phyloP scores from a whole-genome alignment of 2,888 invertebrate species.

The Chrysina gloriosa region DNA sequence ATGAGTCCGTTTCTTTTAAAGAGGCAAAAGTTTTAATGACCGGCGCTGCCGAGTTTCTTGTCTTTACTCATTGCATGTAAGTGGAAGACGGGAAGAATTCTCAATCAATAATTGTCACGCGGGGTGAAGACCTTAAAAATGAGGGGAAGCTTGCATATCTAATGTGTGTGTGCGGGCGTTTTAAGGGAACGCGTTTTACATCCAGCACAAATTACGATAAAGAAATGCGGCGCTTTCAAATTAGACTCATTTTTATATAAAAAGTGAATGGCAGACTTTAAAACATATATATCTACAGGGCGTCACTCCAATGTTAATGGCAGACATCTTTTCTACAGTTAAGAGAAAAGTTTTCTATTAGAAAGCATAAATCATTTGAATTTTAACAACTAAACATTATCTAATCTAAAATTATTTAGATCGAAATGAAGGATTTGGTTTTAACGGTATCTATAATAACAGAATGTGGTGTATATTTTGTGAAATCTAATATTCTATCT shows the following conservation, averaged over 20 bases:
- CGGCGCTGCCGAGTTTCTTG: constrained; percentile 57
- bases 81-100: constrained; percentile 71
- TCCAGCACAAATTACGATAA: background rate
- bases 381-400: no score
- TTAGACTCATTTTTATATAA: background rate
- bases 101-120: constrained; percentile 78
- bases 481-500: no score
- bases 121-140: constrained; percentile 51
- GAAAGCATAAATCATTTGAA: no score
- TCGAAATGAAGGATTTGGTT: no score
- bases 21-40: constrained; percentile 66
- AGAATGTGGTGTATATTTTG: no score
- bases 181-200: constrained; percentile 13
- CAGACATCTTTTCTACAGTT: no score
- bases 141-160: constrained; percentile 46
- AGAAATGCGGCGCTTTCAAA: background rate
- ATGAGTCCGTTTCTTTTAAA: constrained; percentile 64
- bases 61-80: constrained; percentile 63
- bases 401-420: no score
- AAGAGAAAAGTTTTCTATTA: no score
- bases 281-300: no score
- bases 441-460: no score
- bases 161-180: constrained; percentile 29
- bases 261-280: no score
- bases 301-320: no score